Evolutionary conservation across 2,888 invertebrate genomes (phyloP).

Genomic region (Ypsolopha sequella): DNA sequence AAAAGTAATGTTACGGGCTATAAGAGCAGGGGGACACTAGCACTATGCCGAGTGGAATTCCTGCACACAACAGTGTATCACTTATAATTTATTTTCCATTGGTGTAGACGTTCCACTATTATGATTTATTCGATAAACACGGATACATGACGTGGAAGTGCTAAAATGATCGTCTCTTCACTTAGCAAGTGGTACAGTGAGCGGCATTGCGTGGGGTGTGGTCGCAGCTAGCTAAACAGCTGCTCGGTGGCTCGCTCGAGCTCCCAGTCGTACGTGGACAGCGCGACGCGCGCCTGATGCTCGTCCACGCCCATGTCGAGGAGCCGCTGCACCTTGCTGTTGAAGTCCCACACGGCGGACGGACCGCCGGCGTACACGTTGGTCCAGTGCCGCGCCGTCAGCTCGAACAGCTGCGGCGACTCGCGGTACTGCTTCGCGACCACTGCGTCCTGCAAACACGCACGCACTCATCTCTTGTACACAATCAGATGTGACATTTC

Average conservation of each 20-base stretch:
- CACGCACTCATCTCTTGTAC: no score
- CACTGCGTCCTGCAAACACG: conserved; percentile 83
- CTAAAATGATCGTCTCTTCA: no score
- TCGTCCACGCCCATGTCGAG: conserved; percentile 96
- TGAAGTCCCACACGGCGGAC: conserved; percentile 74
- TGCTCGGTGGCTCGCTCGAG: conserved; percentile 90
- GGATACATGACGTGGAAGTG: no score
- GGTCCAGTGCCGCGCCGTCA: conserved; percentile 97
- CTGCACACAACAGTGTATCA: no score
- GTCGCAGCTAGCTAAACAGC: conserved; percentile 39
- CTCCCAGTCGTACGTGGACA: conserved; percentile 95
- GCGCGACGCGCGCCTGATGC: conserved; percentile 88
- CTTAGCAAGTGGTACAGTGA: no score
- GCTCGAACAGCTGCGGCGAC: conserved; percentile 84
- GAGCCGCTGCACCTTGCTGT: conserved; percentile 88
- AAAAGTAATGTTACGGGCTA: no score
- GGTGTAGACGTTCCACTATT: no score
- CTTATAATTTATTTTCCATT: no score
- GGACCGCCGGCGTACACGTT: conserved; percentile 91
- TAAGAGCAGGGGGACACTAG: no score
- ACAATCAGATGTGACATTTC: no score
- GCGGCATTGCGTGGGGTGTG: not conserved
- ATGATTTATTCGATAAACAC: no score
- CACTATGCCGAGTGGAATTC: no score
- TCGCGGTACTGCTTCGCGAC: conserved; percentile 98